Percentiles rank a stretch among this genome's conserved stretches.
Evolutionary conservation across 2,888 invertebrate genomes (phyloP).

Genomic region (Craniophora ligustri): DNA sequence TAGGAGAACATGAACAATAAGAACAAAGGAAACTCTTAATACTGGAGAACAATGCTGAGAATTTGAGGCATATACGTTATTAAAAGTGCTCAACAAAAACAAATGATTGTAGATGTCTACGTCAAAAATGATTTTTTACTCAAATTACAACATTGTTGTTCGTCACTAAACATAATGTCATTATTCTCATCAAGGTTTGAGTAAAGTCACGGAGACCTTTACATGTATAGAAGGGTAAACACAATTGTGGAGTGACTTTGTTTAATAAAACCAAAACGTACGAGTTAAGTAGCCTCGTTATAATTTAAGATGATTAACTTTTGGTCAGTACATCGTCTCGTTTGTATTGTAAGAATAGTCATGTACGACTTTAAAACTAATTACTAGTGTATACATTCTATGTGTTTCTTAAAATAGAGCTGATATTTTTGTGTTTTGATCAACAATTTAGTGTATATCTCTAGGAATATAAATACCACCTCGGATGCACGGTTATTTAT

Average conservation of each 20-base stretch:
- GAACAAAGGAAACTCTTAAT: conserved; percentile 20
- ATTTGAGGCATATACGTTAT: conserved; percentile 17
- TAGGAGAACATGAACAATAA: conserved; percentile 1
- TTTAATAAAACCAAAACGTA: conserved; percentile 41
- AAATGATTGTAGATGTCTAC: conserved; percentile 22
- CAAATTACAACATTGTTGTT: conserved; percentile 34
- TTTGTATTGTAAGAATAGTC: not conserved
- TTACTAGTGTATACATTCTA: not conserved
- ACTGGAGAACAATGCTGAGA: conserved; percentile 37
- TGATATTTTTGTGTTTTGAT: conserved; percentile 31
- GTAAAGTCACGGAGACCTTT: conserved; percentile 51
- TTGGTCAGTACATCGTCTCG: conserved; percentile 7
- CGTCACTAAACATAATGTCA: conserved; percentile 14
- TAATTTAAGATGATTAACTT: conserved; percentile 5
- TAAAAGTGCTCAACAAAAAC: conserved; percentile 19
- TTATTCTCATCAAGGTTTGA: conserved; percentile 41
- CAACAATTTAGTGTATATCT: conserved; percentile 32
- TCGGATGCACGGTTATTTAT: conserved; percentile 35
- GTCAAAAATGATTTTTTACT: conserved; percentile 25
- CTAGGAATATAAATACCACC: conserved; percentile 34
- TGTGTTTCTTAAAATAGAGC: not conserved
- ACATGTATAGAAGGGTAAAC: conserved; percentile 43
- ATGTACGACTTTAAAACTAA: not conserved
- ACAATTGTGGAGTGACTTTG: conserved; percentile 30
- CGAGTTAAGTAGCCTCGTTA: conserved; percentile 22